Evolutionary conservation across 2,888 invertebrate species (phyloP).

Genomic region (Elegia similella): DNA sequence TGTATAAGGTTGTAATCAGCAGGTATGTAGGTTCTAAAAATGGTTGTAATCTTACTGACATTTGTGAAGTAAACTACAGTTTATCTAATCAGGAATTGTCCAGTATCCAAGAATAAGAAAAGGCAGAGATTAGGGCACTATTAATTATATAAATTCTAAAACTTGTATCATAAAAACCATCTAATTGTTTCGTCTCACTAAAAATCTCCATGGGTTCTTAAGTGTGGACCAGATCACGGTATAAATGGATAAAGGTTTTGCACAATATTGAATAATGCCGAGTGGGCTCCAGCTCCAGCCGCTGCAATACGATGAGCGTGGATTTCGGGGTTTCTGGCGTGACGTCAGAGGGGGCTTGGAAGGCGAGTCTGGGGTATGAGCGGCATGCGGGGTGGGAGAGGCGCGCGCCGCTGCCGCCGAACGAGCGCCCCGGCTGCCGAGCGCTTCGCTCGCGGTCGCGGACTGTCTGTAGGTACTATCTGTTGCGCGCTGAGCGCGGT

Average conservation of each 20-base stretch:
- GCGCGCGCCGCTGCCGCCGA: slow-evolving; percentile 50
- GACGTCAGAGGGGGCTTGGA: slow-evolving; percentile 64
- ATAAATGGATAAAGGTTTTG: slow-evolving; percentile 23
- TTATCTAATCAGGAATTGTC: no score
- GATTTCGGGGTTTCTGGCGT: slow-evolving; percentile 66
- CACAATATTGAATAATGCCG: slow-evolving; percentile 29
- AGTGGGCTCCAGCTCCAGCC: slow-evolving; percentile 38
- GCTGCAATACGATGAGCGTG: slow-evolving; percentile 57
- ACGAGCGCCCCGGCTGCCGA: slow-evolving; percentile 38
- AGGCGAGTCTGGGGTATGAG: slow-evolving; percentile 37
- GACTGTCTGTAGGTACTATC: slow-evolving; percentile 58
- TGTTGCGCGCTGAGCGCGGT: slow-evolving; percentile 74
- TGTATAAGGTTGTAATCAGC: no score
- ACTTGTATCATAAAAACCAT: background rate
- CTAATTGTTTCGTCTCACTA: background rate
- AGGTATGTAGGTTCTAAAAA: no score
- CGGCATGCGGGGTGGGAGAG: slow-evolving; percentile 39
- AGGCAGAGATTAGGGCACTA: no score
- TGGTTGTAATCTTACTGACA: no score
- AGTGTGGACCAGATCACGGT: slow-evolving; percentile 20
- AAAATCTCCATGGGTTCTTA: slow-evolving; percentile 16
- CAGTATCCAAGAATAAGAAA: no score
- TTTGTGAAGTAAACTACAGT: no score
- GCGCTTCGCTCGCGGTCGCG: slow-evolving; percentile 36
- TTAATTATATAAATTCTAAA: no score